Evolutionary conservation across 1,140 invertebrate species (phyloP).

Genomic region (Olivierus martensii): DNA sequence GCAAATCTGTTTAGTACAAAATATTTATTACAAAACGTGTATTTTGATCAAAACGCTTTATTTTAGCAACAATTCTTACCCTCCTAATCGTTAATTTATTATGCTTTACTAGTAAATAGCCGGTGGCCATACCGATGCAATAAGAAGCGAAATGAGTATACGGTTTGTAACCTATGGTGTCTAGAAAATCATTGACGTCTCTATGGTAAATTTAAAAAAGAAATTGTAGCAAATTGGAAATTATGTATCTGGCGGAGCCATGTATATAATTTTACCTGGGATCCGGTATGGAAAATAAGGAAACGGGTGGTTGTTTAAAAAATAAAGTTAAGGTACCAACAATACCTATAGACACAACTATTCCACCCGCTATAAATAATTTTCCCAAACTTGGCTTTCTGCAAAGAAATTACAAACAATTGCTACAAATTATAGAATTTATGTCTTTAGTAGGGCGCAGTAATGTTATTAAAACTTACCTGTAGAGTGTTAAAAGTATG

Average conservation of each 20-base stretch:
- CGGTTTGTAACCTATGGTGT: constrained; percentile 18
- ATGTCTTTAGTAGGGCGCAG: too few species aligned
- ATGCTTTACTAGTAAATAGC: constrained; percentile 12
- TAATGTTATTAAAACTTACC: neutral
- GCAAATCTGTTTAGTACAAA: constrained; percentile 2
- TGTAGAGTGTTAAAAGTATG: constrained; percentile 22
- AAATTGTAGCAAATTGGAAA: too few species aligned
- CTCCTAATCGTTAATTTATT: constrained; percentile 11
- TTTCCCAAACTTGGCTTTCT: constrained; percentile 10
- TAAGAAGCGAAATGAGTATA: constrained; percentile 18
- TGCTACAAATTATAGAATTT: too few species aligned
- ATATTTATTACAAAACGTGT: neutral
- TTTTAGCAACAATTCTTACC: constrained; percentile 7
- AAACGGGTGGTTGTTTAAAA: constrained; percentile 10
- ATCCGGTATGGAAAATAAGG: constrained; percentile 13
- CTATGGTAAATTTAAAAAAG: constrained; percentile 1
- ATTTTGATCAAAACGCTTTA: neutral
- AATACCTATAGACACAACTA: constrained; percentile 6
- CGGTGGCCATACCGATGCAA: constrained; percentile 17
- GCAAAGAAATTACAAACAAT: neutral
- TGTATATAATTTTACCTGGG: constrained; percentile 11
- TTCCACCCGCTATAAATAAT: constrained; percentile 7
- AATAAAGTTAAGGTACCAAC: constrained; percentile 10
- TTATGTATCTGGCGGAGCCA: too few species aligned
- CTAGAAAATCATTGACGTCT: constrained; percentile 17